Conservation (phyloP, 2,797 vertebrate genomes). For the Enteromius unitaeniatus region DNA sequence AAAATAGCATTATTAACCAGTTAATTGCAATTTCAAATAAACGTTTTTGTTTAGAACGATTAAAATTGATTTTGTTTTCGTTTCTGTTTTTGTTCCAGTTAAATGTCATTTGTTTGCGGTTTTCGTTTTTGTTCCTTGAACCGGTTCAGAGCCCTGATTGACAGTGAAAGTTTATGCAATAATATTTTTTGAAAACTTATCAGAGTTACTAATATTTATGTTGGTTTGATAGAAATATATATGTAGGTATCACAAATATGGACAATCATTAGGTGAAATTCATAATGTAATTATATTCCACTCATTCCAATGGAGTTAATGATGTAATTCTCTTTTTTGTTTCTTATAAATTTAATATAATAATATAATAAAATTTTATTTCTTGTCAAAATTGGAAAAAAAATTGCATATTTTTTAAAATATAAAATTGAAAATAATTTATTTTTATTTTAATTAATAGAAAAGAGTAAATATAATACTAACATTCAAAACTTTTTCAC, state of each 20-base stretch:
- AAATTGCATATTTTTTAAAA: too few relatives aligned
- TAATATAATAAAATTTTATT: not conserved
- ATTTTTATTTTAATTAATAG: not conserved
- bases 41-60: too few relatives aligned
- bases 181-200: not conserved
- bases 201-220: not conserved
- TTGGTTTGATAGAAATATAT: not conserved
- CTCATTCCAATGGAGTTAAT: too few relatives aligned
- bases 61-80: too few relatives aligned
- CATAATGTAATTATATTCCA: not conserved
- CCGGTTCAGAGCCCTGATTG: too few relatives aligned
- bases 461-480: not conserved
- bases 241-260: not conserved
- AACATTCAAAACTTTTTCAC: not conserved
- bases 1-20: too few relatives aligned
- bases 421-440: not conserved
- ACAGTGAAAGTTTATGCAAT: not conserved
- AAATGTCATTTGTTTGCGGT: too few relatives aligned
- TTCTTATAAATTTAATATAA: not conserved
- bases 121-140: too few relatives aligned
- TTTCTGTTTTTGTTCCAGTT: too few relatives aligned
- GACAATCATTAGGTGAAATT: not conserved
- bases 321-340: not conserved
- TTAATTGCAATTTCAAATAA: too few relatives aligned
- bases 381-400: not conserved